Evolutionary conservation across 2,888 invertebrate genomes (phyloP), one percentile per base, ranked within the genome.

Genomic region (Hetaerina titia): DNA sequence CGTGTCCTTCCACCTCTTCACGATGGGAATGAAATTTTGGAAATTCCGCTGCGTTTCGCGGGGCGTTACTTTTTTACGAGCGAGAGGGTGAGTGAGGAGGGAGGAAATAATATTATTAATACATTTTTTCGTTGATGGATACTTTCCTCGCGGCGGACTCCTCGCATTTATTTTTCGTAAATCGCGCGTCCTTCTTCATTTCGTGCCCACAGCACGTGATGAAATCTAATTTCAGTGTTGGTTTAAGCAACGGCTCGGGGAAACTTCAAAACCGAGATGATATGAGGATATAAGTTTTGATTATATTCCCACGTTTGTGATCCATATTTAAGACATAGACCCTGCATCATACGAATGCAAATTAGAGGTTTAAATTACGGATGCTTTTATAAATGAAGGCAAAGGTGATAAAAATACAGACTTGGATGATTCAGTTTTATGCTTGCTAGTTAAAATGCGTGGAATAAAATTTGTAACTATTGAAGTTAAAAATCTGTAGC

Each of bases 1-100:
- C 45, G 31, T 56, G 22, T 69, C 45, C 69, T 56, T 69, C 69
- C 56, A 19, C 69, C 25, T 56, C 89, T 13, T n/a, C 6, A 2
- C n/a, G 92, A 92, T 69, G 92, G 69, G 57, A 92, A 69, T 69
- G 69, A 92, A 92, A 69, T 92, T 92, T 74, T 92, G 64, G 22
- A 22, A 92, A 92, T 11, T 89, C 89, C 89, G 17, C 89, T 57
- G n/a, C 19, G n/a, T 64, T 64, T 31, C 22, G 90, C 25, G 64
- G 69, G 69, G 74, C n/a, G 57, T 74, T 92, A 69, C 56, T 92
- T 81, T 81, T 81, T 81, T 81, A 31, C 81, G 31, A 81, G 81
- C 31, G 11, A 74, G 56, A 69, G 69, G 63, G 90, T 22, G 11
- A 1, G 15, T 60, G 63, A 63, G 90, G 17, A 60, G 64, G 19